A percentile compares a stretch with the other conserved stretches of the same genome.
Conservation (phyloP, 2,797 vertebrate species). For the Chromis chromis region DNA sequence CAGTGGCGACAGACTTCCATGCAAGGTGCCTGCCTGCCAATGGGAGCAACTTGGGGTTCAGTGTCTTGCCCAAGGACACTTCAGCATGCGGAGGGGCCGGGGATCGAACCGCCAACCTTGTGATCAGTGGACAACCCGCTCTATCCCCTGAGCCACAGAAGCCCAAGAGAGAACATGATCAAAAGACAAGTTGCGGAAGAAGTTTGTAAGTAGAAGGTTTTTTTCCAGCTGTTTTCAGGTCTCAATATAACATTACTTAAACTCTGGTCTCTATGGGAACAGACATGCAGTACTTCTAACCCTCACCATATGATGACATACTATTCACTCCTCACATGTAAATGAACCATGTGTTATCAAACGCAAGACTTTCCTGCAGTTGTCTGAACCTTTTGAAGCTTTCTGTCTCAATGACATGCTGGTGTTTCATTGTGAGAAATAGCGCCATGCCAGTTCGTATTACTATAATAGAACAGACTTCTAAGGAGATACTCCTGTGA, state of each 20-base stretch:
- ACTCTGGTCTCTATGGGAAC: slow-evolving; percentile 66
- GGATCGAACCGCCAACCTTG: too few relatives aligned
- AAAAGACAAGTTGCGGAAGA: slow-evolving; percentile 15
- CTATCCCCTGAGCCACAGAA: too few relatives aligned
- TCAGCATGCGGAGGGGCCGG: too few relatives aligned
- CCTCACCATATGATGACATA: slow-evolving; percentile 41
- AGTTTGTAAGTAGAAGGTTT: slow-evolving; percentile 3
- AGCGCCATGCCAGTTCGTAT: not conserved
- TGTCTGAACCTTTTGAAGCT: slow-evolving; percentile 16
- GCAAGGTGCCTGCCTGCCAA: too few relatives aligned
- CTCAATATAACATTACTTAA: not conserved
- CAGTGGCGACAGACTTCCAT: too few relatives aligned
- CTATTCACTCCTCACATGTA: slow-evolving; percentile 46
- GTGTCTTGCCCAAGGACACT: too few relatives aligned
- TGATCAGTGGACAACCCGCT: too few relatives aligned
- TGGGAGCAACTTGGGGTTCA: too few relatives aligned
- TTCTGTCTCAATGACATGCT: not conserved
- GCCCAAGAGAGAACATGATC: slow-evolving; percentile 28
- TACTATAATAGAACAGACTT: not conserved
- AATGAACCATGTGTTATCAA: slow-evolving; percentile 19
- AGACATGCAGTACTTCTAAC: slow-evolving; percentile 44
- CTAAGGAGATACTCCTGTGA: not conserved
- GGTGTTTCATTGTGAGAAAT: not conserved
- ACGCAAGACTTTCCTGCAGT: not conserved
- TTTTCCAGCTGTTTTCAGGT: not conserved